These are phyloP conservation scores for Meandrusa payeni DNA, from an alignment of 2,888 invertebrate genomes.

Conservation along the genomic window DNA sequence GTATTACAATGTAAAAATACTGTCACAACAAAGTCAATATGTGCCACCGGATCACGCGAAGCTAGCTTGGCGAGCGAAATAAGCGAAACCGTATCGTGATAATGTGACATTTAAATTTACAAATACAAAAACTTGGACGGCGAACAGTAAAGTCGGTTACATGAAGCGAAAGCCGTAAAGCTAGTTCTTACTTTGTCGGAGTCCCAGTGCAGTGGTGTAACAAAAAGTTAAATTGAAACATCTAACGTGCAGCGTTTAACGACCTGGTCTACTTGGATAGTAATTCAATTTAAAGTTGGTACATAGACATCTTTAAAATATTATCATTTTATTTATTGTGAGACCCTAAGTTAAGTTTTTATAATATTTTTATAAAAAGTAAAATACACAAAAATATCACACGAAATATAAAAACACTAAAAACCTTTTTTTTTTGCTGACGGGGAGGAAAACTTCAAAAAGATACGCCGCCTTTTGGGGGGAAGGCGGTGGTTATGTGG, in stretches of 20 bases:
- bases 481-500: no score
- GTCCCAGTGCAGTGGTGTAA: conserved; percentile 20
- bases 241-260: conserved; percentile 23
- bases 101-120: conserved; percentile 24
- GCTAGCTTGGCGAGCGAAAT: background rate
- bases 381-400: no score
- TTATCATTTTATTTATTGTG: no score
- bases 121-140: conserved; percentile 19
- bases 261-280: conserved; percentile 24
- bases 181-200: conserved; percentile 23
- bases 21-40: background rate
- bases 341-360: no score
- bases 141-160: conserved; percentile 22
- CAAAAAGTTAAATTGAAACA: conserved; percentile 27
- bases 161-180: conserved; percentile 21
- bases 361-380: no score
- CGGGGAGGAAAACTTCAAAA: no score
- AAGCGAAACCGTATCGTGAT: conserved; percentile 17
- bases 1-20: no score
- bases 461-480: no score
- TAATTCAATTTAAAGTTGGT: conserved; percentile 22
- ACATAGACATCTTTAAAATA: conserved; percentile 14
- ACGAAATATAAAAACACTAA: no score
- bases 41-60: background rate
- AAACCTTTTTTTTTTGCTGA: no score